Conservation (phyloP, 2,888 invertebrate species). For the Lithophane semibrunnea region DNA sequence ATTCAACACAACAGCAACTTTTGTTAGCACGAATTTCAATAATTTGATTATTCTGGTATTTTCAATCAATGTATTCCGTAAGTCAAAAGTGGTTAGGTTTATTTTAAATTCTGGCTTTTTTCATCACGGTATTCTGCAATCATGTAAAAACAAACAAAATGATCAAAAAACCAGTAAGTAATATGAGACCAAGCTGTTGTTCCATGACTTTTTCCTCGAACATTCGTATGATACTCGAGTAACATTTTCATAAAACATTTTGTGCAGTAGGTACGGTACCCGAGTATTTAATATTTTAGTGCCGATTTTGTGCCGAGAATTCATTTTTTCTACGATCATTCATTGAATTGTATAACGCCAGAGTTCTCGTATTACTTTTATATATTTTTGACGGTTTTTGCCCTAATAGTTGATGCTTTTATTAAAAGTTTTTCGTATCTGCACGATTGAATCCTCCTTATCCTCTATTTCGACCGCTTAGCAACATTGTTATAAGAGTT, state of each 20-base stretch:
- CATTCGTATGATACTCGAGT: not conserved
- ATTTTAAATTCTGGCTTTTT: not conserved
- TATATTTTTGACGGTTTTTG: not conserved
- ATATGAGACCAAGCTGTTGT: not conserved
- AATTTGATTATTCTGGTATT: not conserved
- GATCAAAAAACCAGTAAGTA: not conserved
- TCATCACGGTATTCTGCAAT: not conserved
- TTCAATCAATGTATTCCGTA: not conserved
- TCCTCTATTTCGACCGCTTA: not conserved
- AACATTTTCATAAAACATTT: not conserved
- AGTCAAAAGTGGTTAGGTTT: not conserved
- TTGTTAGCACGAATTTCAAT: not conserved
- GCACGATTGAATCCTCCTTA: not conserved
- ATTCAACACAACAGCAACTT: not conserved
- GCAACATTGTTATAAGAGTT: not conserved
- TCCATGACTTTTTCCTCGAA: not conserved
- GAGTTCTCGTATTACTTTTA: not conserved
- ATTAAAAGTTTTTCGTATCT: not conserved
- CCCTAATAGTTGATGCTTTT: not conserved
- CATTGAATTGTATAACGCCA: not conserved
- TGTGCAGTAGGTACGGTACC: not conserved
- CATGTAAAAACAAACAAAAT: not conserved
- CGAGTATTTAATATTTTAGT: conserved; percentile 9
- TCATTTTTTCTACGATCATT: not conserved
- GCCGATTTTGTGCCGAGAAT: not conserved